Base-by-base conservation (phyloP, 2,113 vertebrate genomes). In the Chamaetylas fuelleborni region DNA sequence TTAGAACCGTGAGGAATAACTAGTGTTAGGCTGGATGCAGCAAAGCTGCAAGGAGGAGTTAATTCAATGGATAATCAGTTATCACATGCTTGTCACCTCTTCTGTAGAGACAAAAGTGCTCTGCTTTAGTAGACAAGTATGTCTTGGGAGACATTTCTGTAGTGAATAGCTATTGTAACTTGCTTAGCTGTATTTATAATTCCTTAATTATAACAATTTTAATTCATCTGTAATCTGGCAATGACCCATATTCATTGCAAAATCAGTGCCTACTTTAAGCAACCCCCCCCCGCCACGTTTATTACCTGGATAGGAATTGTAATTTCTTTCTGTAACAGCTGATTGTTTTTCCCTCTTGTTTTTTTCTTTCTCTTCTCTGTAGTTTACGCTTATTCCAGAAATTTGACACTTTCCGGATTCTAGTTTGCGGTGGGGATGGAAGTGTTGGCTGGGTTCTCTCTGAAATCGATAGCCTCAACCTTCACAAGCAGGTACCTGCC, bases 381-480 rank as follows among this genome's bases (percentile, higher is more conserved):
- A 99, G 99, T 80, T 98, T 99, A 93, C 98, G 99, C 43, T 95
- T 99, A 73, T 99, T 99, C 97, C 99, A 99, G 98, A 99, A 99
- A 97, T 99, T 99, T 53, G 99, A 99, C 93, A 99, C 99, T 0
- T 99, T 99, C 97, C 98, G 99, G 92, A 99, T 99, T 96, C 97
- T 99, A 81, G 99, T 99, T 70, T 99, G 99, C 58, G 99, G 99
- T 53, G 99, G 99, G 36, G 99, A 99, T 6, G 99, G 99, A 92
- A 99, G 99, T 36, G 99, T 99, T 20, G 99, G 99, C 79, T 99
- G 99, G 99, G 99, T 99, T 56, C 98, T 99, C 70, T 99, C 99
- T 6, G 99, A 99, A 97, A 99, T 99, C 1, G 99, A 99, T 51
- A 96, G 98, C 53, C 98, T 99, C 74, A 99, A 97, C 61, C 98